Conservation (phyloP, 2,888 invertebrate genomes). For the Artemia sinica region DNA sequence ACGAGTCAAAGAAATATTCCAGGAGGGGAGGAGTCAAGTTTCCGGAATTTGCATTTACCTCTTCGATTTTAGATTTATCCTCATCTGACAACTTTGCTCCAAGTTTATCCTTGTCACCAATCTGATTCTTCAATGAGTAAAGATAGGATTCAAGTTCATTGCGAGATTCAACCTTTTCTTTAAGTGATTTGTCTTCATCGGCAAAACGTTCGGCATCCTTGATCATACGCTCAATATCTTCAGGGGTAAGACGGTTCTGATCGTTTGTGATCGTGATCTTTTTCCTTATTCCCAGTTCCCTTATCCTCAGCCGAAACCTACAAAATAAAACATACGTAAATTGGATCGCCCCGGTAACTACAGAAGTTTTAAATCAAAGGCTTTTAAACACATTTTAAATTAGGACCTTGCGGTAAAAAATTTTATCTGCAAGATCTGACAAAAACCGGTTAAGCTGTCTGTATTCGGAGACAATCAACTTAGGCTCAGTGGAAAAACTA, state of each 20-base stretch:
- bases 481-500: too few species aligned
- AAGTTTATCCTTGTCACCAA: constrained; percentile 88
- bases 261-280: constrained; percentile 98
- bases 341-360: not conserved
- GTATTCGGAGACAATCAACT: too few species aligned
- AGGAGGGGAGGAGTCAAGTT: too few species aligned
- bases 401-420: too few species aligned
- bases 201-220: constrained; percentile 97
- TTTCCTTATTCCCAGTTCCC: constrained; percentile 94
- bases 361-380: constrained; percentile 2
- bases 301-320: constrained; percentile 92
- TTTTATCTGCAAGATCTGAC: too few species aligned
- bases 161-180: constrained; percentile 84
- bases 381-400: too few species aligned
- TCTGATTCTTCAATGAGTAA: constrained; percentile 91
- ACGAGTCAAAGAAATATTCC: too few species aligned
- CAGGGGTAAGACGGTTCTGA: constrained; percentile 86
- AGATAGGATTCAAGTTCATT: constrained; percentile 94
- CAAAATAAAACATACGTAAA: constrained; percentile 26
- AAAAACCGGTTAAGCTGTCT: too few species aligned
- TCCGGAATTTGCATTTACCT: constrained; percentile 19
- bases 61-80: constrained; percentile 85
- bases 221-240: constrained; percentile 98
- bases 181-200: constrained; percentile 92
- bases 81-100: constrained; percentile 72